Percentiles rank a stretch among this genome's conserved stretches.
These are phyloP conservation scores for Thaleichthys pacificus DNA, from an alignment of 2,797 vertebrate species.

Conservation along the genomic window DNA sequence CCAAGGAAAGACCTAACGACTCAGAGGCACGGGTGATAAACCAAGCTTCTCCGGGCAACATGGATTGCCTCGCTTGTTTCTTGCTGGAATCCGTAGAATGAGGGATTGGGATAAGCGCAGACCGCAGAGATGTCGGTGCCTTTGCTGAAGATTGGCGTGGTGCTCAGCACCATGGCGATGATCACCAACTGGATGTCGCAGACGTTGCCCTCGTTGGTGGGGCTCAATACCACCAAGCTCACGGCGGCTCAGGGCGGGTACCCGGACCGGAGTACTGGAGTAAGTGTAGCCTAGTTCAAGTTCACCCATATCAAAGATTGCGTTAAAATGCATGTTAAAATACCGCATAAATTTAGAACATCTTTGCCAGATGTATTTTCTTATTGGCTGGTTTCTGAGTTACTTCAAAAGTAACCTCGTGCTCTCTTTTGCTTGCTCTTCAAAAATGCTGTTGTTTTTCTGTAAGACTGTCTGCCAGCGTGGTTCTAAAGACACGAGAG, in stretches of 20 bases:
- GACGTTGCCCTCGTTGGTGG: constrained; percentile 91
- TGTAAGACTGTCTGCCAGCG: neutral
- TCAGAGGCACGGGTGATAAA: constrained; percentile 72
- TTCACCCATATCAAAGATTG: constrained; percentile 9
- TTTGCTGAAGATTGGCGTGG: constrained; percentile 91
- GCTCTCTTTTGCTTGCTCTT: neutral
- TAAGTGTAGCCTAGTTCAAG: constrained; percentile 73
- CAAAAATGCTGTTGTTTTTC: neutral
- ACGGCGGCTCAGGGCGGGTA: constrained; percentile 89
- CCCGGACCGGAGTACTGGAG: constrained; percentile 91
- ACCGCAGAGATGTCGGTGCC: constrained; percentile 86
- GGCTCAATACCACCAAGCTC: constrained; percentile 92
- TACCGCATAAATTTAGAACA: neutral
- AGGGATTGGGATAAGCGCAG: constrained; percentile 66
- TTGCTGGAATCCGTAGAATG: constrained; percentile 76
- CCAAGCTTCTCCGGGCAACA: constrained; percentile 62
- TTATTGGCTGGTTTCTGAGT: neutral
- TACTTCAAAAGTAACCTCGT: neutral
- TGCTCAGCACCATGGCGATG: constrained; percentile 97
- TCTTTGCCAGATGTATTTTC: neutral
- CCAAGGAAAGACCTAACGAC: constrained; percentile 65
- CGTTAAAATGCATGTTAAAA: neutral
- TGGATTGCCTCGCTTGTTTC: constrained; percentile 59
- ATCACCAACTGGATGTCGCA: constrained; percentile 98
- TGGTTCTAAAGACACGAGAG: constrained; percentile 4